Evolutionary conservation across 2,888 invertebrate genomes (phyloP).

Genomic region (Odontothrips loti): DNA sequence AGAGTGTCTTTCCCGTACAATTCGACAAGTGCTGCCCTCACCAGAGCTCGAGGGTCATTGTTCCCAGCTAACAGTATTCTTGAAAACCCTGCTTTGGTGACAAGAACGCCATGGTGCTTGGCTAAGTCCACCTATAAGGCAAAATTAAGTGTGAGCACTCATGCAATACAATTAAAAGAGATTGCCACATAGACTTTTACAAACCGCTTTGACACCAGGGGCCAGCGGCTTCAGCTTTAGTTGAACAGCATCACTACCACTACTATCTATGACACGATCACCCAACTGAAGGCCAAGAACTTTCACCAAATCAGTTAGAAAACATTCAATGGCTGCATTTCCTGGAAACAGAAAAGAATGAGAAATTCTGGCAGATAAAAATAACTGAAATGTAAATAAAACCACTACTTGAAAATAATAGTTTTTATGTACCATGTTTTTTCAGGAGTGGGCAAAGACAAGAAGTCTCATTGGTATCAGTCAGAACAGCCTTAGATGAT

Average conservation of each 20-base stretch:
- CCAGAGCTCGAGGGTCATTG: not conserved
- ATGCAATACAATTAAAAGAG: too few species aligned
- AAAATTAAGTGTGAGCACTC: not conserved
- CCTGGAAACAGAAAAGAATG: not conserved
- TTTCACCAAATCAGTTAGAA: not conserved
- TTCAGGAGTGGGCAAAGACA: too few species aligned
- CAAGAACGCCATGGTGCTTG: not conserved
- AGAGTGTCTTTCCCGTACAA: not conserved
- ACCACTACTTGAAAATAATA: not conserved
- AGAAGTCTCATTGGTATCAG: too few species aligned
- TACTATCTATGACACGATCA: not conserved
- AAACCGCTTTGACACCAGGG: not conserved
- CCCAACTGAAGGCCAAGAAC: not conserved
- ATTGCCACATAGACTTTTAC: too few species aligned
- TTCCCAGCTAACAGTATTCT: not conserved
- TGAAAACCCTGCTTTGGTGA: not conserved
- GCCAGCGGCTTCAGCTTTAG: not conserved
- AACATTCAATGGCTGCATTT: not conserved
- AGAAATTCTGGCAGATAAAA: not conserved
- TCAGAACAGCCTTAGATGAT: too few species aligned
- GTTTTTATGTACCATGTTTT: too few species aligned
- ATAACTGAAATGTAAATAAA: not conserved
- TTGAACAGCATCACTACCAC: not conserved
- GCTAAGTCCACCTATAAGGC: not conserved
- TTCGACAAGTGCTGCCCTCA: not conserved